Conservation (phyloP, 2,797 vertebrate genomes). For the Rhabdophis nuchalis region DNA sequence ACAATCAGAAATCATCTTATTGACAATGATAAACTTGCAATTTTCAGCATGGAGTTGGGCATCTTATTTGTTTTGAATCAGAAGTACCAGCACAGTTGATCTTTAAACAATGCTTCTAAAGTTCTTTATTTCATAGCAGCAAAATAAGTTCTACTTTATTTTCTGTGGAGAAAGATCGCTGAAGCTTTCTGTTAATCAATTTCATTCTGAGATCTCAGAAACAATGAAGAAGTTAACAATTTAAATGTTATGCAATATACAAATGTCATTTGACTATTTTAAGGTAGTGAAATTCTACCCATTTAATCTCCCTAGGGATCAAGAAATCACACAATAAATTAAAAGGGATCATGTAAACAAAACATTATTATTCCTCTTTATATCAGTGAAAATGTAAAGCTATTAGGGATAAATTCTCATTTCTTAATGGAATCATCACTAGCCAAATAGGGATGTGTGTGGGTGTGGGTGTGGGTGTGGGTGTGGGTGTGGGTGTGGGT, state of each 20-base stretch:
- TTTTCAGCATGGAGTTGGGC: neutral
- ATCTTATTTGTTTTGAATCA: neutral
- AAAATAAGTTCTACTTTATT: neutral
- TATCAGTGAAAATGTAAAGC: neutral
- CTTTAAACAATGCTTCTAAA: neutral
- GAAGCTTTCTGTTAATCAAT: neutral
- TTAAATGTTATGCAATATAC: neutral
- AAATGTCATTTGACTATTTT: neutral
- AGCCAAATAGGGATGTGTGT: neutral
- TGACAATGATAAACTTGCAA: neutral
- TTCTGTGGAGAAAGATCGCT: neutral
- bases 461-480: too few relatives aligned
- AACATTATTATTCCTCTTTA: neutral
- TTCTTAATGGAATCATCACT: neutral
- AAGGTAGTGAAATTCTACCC: neutral
- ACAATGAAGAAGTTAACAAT: neutral
- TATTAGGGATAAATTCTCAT: neutral
- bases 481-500: too few relatives aligned
- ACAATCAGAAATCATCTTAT: neutral
- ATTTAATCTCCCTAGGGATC: neutral
- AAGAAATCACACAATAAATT: neutral
- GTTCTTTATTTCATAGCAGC: neutral
- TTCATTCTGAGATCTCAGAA: neutral
- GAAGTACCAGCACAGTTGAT: neutral
- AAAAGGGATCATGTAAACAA: neutral